Evolutionary conservation across 2,797 vertebrate genomes (phyloP), one percentile per base, ranked within the genome.

Genomic region (Otolemur crassicaudatus): DNA sequence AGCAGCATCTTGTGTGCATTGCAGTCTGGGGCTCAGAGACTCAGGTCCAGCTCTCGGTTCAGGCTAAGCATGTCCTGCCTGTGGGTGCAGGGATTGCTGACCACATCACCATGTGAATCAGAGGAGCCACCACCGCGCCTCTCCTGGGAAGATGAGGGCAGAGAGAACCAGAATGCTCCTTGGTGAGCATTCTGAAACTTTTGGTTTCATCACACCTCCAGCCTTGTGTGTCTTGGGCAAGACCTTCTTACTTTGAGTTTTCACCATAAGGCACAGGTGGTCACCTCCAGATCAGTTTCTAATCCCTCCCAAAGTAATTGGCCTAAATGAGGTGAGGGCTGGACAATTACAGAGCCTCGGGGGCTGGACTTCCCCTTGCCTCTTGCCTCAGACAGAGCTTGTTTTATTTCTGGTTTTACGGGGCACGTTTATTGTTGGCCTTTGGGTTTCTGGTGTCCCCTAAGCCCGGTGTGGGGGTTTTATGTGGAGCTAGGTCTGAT

Each of bases 381-480:
- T 86, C 82, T 58, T 83, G 86, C 93, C 83, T 94, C 85, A 92
- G 94, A 97, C 97, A 96, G 87, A 97, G 90, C 94, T 96, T 72
- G 69, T 95, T 97, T 97, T 95, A 97, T 97, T 97, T 96, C 97
- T 97, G 72, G 67, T 97, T 97, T 97, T 97, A 97, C 65, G 11
- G 96, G 95, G 80, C 93, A 40, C 86, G 61, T 97, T 98, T 97
- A 97, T 97, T 80, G 83, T 97, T 97, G 65, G 81, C 53, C 96
- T 98, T 37, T 8, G 13, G 37, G 77, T 95, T 97, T 43, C 94
- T 97, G 77, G 94, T 60, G 91, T 95, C 91, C 94, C 95, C 58
- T 56, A 53, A 88, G 79, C 63, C 84, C 90, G 22, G 27, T 87
- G 67, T 94, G 72, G 49, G 69, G 97, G 75, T 27, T 88, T 90